Percentiles rank a stretch among this genome's conserved stretches.
phyloP scores from a whole-genome alignment of 2,888 invertebrate genomes.

The Vesta saturnalis region DNA sequence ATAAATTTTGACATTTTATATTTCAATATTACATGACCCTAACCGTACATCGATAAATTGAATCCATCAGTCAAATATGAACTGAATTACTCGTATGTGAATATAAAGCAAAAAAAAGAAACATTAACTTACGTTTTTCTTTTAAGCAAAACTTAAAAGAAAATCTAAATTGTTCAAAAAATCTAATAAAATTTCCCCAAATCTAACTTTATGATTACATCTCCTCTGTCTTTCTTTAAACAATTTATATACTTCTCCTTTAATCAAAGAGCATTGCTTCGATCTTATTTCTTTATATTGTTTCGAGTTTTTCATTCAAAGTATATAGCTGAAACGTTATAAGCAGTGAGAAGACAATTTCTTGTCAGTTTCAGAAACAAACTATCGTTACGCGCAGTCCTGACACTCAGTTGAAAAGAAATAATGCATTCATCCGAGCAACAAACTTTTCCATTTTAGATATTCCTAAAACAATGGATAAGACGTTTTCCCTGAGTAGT shows the following conservation, averaged over 20 bases:
- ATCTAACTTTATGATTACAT: not conserved
- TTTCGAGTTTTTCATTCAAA: not conserved
- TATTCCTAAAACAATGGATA: constrained; percentile 33
- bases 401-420: constrained; percentile 29
- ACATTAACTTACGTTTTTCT: no score
- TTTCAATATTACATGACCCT: no score
- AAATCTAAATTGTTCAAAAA: no score
- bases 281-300: not conserved
- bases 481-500: constrained; percentile 19
- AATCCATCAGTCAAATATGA: no score
- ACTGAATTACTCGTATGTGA: no score
- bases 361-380: constrained; percentile 15
- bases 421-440: constrained; percentile 35
- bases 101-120: no score
- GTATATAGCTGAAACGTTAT: not conserved
- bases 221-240: not conserved
- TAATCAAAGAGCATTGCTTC: constrained; percentile 1
- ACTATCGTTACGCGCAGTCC: constrained; percentile 33
- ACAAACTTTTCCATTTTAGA: constrained; percentile 40
- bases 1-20: not conserved
- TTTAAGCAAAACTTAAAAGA: no score
- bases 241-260: not conserved
- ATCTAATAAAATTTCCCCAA: no score
- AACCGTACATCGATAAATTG: no score
- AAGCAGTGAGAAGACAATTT: constrained; percentile 4